These are phyloP conservation scores for Gryllus bimaculatus DNA, from an alignment of 1,140 invertebrate species.

Conservation along the genomic window DNA sequence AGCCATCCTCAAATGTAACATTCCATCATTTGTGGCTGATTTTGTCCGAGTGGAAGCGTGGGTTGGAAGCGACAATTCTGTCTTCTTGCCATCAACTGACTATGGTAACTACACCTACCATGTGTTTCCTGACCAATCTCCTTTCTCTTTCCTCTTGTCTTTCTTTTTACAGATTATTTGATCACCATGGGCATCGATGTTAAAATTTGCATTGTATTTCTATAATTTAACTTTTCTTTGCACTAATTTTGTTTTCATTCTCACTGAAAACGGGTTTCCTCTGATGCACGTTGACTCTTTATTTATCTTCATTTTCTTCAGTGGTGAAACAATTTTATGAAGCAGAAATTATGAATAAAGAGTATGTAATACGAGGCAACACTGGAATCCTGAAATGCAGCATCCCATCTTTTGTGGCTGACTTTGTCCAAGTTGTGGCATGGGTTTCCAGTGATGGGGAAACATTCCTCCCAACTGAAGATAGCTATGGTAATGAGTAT, in stretches of 20 bases:
- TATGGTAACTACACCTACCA: constrained; percentile 40
- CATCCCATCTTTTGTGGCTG: constrained; percentile 69
- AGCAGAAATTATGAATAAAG: constrained; percentile 58
- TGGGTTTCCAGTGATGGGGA: constrained; percentile 57
- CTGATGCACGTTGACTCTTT: background rate
- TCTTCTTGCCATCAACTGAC: constrained; percentile 51
- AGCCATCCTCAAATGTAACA: constrained; percentile 84
- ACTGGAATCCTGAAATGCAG: constrained; percentile 69
- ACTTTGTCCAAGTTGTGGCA: constrained; percentile 66
- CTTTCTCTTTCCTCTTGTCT: background rate
- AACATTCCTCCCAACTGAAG: constrained; percentile 23
- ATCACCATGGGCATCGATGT: background rate
- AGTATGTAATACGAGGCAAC: constrained; percentile 72
- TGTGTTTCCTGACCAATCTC: constrained; percentile 7
- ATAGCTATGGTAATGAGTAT: constrained; percentile 21
- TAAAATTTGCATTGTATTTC: background rate
- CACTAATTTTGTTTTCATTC: background rate
- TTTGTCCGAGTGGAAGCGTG: constrained; percentile 84
- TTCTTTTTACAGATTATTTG: background rate
- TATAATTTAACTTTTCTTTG: background rate
- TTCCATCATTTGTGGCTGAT: constrained; percentile 84
- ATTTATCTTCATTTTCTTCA: constrained; percentile 34
- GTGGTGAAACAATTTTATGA: constrained; percentile 74
- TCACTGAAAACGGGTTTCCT: background rate
- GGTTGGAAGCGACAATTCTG: constrained; percentile 66